Evolutionary conservation across 2,888 invertebrate genomes (phyloP).

Genomic region (Gnatocerus cornutus): DNA sequence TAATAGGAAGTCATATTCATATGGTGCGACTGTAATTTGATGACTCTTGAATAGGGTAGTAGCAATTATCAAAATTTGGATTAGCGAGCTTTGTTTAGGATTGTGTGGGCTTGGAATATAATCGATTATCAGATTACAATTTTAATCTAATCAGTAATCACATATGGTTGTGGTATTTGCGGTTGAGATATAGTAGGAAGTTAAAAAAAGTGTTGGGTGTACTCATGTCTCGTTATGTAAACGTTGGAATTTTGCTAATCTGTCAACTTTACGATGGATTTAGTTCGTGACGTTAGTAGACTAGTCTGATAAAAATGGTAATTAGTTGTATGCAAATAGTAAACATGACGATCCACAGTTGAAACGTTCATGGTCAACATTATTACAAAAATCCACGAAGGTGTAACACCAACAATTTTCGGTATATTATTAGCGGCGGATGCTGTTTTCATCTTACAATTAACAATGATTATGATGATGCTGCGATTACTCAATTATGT

Average conservation of each 20-base stretch:
- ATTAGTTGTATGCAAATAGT: neutral
- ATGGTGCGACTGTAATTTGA: too few species aligned
- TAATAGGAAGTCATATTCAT: too few species aligned
- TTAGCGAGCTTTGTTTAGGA: too few species aligned
- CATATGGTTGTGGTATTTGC: too few species aligned
- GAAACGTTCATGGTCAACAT: slow-evolving; percentile 1
- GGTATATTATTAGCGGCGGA: neutral
- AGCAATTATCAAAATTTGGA: too few species aligned
- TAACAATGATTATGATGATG: neutral
- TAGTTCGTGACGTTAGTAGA: neutral
- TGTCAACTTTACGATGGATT: neutral
- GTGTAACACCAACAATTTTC: slow-evolving; percentile 14
- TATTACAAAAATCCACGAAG: slow-evolving; percentile 10
- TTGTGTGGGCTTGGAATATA: too few species aligned
- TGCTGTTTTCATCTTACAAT: slow-evolving; percentile 13
- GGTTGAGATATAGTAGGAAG: too few species aligned
- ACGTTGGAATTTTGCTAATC: neutral
- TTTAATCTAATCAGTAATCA: too few species aligned
- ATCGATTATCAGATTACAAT: too few species aligned
- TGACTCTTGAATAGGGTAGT: too few species aligned
- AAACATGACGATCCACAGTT: neutral
- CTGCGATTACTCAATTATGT: slow-evolving; percentile 32
- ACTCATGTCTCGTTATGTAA: too few species aligned
- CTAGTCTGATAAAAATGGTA: neutral
- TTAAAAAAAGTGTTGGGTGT: too few species aligned